Evolutionary conservation across 2,888 invertebrate genomes (phyloP).

Genomic region (Pristionchus maxplancki): DNA sequence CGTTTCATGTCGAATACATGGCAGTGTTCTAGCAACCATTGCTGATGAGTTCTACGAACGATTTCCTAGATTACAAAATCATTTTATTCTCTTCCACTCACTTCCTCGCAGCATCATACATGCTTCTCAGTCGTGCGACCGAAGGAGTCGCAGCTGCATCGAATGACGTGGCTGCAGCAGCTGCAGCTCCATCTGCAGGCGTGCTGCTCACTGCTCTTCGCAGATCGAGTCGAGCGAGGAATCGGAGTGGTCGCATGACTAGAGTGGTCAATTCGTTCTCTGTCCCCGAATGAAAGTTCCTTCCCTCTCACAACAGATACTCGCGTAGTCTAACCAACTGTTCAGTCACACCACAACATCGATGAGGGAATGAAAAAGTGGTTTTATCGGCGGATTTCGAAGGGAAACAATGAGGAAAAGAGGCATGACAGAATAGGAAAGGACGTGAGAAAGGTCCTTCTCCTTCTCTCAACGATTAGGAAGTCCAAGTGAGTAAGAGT

Average conservation of each 20-base stretch:
- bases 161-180: background rate
- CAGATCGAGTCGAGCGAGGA: background rate
- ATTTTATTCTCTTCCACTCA: background rate
- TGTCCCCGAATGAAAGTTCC: background rate
- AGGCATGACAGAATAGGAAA: background rate
- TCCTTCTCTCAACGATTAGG: background rate
- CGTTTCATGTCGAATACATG: background rate
- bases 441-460: background rate
- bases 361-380: background rate
- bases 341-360: background rate
- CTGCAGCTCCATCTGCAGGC: background rate
- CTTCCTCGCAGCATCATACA: constrained; percentile 40
- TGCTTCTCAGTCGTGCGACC: constrained; percentile 35
- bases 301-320: constrained; percentile 8
- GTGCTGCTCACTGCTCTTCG: background rate
- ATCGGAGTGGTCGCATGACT: constrained; percentile 12
- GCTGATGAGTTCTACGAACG: too few species aligned
- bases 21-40: background rate
- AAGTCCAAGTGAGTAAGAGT: background rate
- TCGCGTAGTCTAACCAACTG: constrained; percentile 24
- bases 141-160: background rate
- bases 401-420: background rate
- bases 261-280: background rate
- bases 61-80: too few species aligned
- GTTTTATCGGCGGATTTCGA: background rate